Base-by-base conservation (phyloP, 2,113 vertebrate genomes). In the Caranx ignobilis region DNA sequence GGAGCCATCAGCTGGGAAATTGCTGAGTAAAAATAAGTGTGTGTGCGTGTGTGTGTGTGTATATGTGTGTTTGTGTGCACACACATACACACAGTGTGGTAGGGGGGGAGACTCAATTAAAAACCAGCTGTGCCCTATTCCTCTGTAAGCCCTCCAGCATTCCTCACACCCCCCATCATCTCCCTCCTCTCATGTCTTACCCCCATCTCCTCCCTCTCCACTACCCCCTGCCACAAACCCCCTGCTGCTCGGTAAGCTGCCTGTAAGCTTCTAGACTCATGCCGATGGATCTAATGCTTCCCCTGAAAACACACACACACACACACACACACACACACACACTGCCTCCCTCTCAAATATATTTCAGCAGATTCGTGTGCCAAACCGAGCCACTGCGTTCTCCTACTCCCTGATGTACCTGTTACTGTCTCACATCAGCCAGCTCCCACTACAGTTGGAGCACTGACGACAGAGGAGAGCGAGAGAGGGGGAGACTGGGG, bases 81-180 rank as follows among this genome's bases (percentile, higher is more conserved):
- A 68, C 43, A 73, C 26, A 19, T 47, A 66, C 77, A 75, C 72
- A 48, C n/a, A 4, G 52, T 56, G 76, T 66, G 75, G 81, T 77
- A 45, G 83, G 86, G 67, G 79, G 88, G 88, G 85, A 70, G 85
- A 87, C 93, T 94, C 94, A 94, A 94, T 95, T 95, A 95, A 94
- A 92, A 94, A 92, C 91, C 94, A 95, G 94, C 94, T 95, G 95
- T 93, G 94, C 89, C 75, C 73, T 90, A 81, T 93, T 90, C 86
- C 83, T 91, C 84, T 87, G 84, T 84, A 90, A 87, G 89, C 87
- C 90, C 91, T 91, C 82, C 85, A 91, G 90, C 88, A 45, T 83
- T 76, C 77, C 83, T 72, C 86, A 65, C 81, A 60, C 68, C 12
- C 70, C 56, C 31, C 56, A 6, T 13, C 31, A 0, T 16, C 32